Conservation (phyloP, 2,888 invertebrate genomes). For the Drosophila neonasuta region DNA sequence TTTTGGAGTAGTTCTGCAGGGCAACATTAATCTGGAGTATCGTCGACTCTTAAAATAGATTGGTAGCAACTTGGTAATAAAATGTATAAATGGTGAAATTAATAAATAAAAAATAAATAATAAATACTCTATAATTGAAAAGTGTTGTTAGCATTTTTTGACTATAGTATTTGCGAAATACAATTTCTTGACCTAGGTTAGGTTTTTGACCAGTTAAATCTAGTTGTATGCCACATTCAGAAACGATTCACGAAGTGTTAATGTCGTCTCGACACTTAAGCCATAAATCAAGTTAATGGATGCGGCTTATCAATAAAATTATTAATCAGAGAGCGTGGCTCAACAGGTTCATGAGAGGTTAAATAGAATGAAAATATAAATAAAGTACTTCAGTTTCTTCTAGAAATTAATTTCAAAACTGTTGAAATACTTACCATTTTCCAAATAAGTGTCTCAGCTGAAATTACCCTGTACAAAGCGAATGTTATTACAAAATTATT, state of each 20-base stretch:
- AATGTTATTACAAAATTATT: not conserved
- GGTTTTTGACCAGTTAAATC: conserved; percentile 3
- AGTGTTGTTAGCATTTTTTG: not conserved
- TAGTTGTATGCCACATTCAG: not conserved
- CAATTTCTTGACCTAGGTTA: not conserved
- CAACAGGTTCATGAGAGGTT: not conserved
- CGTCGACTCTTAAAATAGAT: conserved; percentile 46
- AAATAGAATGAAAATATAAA: not conserved
- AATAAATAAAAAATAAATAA: not conserved
- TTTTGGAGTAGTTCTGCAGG: conserved; percentile 64
- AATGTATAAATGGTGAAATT: too few relatives aligned
- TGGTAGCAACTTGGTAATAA: not conserved
- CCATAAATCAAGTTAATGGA: not conserved
- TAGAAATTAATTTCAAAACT: not conserved
- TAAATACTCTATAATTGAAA: not conserved
- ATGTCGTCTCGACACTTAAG: not conserved
- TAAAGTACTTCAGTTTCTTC: not conserved
- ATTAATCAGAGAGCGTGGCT: not conserved
- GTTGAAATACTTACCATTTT: not conserved
- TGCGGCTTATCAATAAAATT: not conserved
- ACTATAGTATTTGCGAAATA: not conserved
- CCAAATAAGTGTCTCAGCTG: not conserved
- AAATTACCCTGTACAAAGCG: not conserved
- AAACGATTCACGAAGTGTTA: not conserved
- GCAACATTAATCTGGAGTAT: conserved; percentile 67